Conservation (phyloP, 2,113 vertebrate species). For the Pelecanoides urinatrix region DNA sequence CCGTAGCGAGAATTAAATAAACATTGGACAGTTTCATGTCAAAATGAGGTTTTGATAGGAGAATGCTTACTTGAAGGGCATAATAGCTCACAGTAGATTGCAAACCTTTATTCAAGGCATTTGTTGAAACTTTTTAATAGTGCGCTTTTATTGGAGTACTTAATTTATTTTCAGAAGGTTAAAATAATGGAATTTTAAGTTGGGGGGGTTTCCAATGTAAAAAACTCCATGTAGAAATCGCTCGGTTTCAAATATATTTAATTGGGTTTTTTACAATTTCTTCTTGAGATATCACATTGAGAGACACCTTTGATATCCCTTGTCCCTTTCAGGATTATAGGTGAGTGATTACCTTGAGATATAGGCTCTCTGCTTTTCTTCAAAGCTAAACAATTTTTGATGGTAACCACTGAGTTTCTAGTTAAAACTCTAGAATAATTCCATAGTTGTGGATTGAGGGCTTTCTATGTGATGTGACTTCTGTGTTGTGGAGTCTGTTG, state of each 20-base stretch:
- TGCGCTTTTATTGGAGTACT: background rate
- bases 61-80: background rate
- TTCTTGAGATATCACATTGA: accelerated
- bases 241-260: background rate
- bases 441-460: background rate
- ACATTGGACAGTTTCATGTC: background rate
- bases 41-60: background rate
- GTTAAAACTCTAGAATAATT: background rate
- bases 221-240: background rate
- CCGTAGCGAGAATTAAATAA: background rate
- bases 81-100: background rate
- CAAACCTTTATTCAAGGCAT: background rate
- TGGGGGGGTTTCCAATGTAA: background rate
- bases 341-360: background rate
- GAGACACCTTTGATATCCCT: background rate
- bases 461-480: background rate
- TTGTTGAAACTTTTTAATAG: background rate
- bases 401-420: background rate
- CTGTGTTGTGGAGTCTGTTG: background rate
- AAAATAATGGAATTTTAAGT: background rate
- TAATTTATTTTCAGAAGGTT: background rate
- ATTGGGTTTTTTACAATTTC: background rate
- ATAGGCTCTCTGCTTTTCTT: background rate
- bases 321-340: background rate
- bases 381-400: background rate